Percentiles rank a stretch among this genome's conserved stretches.
Conservation (phyloP, 2,888 invertebrate genomes). For the Platerodrilus igneus region DNA sequence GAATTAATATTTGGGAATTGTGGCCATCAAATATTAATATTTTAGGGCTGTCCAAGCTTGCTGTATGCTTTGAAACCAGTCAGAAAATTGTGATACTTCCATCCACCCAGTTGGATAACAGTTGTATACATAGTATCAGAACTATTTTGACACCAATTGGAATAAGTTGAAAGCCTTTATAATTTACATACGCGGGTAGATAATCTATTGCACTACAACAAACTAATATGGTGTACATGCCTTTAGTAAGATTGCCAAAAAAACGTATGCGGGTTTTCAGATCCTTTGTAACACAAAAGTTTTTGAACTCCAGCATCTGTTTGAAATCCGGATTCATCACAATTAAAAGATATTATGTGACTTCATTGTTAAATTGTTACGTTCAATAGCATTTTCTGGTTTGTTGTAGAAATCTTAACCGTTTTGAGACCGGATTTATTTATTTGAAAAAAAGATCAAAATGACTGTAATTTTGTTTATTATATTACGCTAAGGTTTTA, state of each 20-base stretch:
- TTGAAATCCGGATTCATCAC: conserved; percentile 4
- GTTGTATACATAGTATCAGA: too few species aligned
- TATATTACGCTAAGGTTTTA: too few species aligned
- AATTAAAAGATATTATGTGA: conserved; percentile 5
- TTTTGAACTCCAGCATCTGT: conserved; percentile 3
- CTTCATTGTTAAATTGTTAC: neutral
- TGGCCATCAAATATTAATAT: neutral
- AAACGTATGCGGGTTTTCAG: neutral
- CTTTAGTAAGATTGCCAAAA: neutral
- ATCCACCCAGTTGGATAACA: neutral
- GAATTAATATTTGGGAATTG: neutral
- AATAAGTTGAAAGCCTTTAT: neutral
- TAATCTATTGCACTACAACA: neutral
- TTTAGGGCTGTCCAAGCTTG: neutral
- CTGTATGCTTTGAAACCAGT: neutral
- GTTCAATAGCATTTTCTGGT: neutral
- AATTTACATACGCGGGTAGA: neutral
- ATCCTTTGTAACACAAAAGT: neutral
- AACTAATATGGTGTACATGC: neutral
- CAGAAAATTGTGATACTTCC: neutral
- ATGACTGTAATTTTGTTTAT: too few species aligned
- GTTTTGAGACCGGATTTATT: too few species aligned
- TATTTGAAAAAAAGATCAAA: too few species aligned
- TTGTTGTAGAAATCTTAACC: conserved; percentile 1
- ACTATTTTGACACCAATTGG: neutral